Evolutionary conservation across 2,888 invertebrate species (phyloP).

Genomic region (Sarcophaga caerulescens): DNA sequence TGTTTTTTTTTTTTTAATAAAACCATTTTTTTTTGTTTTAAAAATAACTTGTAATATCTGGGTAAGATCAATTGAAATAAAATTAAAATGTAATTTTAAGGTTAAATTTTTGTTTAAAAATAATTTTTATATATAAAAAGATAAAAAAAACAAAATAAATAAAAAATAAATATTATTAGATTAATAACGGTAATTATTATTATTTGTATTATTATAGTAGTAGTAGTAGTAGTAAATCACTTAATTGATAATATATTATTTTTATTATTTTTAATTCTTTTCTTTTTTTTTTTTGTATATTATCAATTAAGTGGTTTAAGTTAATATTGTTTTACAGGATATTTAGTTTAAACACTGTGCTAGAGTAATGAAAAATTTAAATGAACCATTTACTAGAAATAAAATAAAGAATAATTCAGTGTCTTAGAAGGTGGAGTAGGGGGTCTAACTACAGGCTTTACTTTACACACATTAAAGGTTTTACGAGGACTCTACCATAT

Average conservation of each 20-base stretch:
- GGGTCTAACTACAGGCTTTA: slow-evolving; percentile 56
- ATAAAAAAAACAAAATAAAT: slow-evolving; percentile 11
- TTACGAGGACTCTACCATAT: too few relatives aligned
- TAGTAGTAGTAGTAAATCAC: slow-evolving; percentile 42
- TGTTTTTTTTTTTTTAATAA: slow-evolving; percentile 10
- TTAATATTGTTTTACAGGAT: slow-evolving; percentile 59
- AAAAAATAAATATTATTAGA: background rate
- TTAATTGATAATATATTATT: slow-evolving; percentile 64
- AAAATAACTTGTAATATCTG: slow-evolving; percentile 39
- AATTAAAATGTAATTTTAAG: slow-evolving; percentile 20
- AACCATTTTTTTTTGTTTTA: slow-evolving; percentile 13
- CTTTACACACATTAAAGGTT: slow-evolving; percentile 1
- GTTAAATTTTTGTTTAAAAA: background rate
- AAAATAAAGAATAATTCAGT: slow-evolving; percentile 54
- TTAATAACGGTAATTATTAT: background rate
- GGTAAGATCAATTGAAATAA: slow-evolving; percentile 27
- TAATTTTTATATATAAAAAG: slow-evolving; percentile 9
- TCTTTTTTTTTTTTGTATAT: slow-evolving; percentile 43
- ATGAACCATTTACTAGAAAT: slow-evolving; percentile 76
- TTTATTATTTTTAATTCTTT: background rate
- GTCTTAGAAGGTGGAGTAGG: slow-evolving; percentile 54
- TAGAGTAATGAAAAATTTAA: slow-evolving; percentile 79
- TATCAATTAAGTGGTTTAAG: slow-evolving; percentile 61
- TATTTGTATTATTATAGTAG: background rate
- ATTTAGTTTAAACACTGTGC: slow-evolving; percentile 72